phyloP scores from a whole-genome alignment of 2,113 vertebrate genomes.

The Centropus bengalensis region DNA sequence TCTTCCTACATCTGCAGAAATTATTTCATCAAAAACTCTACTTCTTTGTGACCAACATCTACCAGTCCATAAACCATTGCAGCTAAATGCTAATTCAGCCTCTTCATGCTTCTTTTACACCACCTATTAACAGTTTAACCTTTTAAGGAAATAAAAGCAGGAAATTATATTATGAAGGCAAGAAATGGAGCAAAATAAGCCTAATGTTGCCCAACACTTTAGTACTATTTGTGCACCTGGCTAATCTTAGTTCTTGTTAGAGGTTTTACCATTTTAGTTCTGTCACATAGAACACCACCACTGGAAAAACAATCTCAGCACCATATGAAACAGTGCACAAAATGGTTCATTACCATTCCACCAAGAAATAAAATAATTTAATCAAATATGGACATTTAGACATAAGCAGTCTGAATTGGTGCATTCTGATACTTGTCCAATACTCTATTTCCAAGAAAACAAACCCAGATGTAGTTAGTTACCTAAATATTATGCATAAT shows the following conservation, averaged over 20 bases:
- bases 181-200: neutral
- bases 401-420: neutral
- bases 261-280: neutral
- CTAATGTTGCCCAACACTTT: neutral
- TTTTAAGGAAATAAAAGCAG: neutral
- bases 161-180: neutral
- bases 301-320: neutral
- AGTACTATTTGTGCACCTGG: neutral
- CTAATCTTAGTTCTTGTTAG: neutral
- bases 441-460: neutral
- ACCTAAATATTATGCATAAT: neutral
- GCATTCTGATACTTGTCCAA: neutral
- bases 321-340: neutral
- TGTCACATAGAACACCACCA: neutral
- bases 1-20: neutral
- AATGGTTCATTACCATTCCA: neutral
- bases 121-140: neutral
- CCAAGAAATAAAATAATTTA: neutral
- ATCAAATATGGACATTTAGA: neutral
- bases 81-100: neutral
- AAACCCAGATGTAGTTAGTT: neutral
- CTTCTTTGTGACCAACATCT: rapidly evolving
- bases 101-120: neutral
- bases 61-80: neutral
- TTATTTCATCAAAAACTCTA: neutral